Percentiles rank a stretch among this genome's conserved stretches.
phyloP scores from a whole-genome alignment of 2,113 vertebrate species.

The Misgurnus anguillicaudatus region DNA sequence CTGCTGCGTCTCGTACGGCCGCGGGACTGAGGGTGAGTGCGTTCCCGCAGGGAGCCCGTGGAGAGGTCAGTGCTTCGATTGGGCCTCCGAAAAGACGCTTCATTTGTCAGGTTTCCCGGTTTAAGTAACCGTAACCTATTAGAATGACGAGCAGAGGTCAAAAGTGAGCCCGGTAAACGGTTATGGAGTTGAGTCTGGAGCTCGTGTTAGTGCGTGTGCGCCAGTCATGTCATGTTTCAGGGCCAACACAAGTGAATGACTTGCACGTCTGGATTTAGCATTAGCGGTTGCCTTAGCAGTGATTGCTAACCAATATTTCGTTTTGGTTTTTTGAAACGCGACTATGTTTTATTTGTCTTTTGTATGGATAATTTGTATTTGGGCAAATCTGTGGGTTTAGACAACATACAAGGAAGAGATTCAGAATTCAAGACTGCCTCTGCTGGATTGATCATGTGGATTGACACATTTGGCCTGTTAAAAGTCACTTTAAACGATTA shows the following conservation, averaged over 20 bases:
- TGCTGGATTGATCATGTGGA: slow-evolving; percentile 6
- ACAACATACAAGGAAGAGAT: slow-evolving; percentile 13
- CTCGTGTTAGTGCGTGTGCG: slow-evolving; percentile 18
- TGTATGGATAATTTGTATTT: neutral
- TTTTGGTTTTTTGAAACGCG: slow-evolving; percentile 3
- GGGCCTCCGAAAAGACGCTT: slow-evolving; percentile 37
- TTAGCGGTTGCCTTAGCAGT: slow-evolving; percentile 25
- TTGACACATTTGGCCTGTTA: neutral
- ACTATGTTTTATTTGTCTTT: neutral
- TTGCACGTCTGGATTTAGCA: slow-evolving; percentile 57
- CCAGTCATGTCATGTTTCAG: slow-evolving; percentile 50
- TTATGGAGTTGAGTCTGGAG: slow-evolving; percentile 21
- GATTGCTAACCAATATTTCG: neutral
- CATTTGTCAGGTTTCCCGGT: neutral
- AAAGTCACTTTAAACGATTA: neutral
- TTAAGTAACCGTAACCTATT: neutral
- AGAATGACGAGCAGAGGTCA: neutral
- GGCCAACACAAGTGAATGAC: slow-evolving; percentile 54
- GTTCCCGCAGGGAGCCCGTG: slow-evolving; percentile 40
- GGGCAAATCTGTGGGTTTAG: neutral
- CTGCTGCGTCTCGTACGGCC: neutral
- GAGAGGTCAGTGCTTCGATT: slow-evolving; percentile 42
- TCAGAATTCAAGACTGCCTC: neutral
- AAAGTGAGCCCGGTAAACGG: slow-evolving; percentile 3
- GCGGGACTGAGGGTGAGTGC: slow-evolving; percentile 35